Base-by-base conservation (phyloP, 2,797 vertebrate genomes). In the Melanotaenia maccullochi region DNA sequence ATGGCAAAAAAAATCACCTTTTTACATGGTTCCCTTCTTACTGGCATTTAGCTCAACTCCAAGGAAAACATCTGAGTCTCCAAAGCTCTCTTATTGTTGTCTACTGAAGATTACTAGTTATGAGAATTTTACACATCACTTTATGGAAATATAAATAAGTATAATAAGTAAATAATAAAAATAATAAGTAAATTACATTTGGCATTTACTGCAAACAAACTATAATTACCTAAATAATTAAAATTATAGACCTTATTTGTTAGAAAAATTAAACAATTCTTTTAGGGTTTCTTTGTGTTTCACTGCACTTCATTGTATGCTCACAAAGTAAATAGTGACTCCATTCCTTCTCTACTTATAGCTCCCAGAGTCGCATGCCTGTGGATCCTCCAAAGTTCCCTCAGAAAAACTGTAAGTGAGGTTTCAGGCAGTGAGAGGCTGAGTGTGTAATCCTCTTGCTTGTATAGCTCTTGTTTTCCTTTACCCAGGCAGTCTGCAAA, bases 391-490 rank as follows among this genome's bases (percentile, higher is more conserved):
- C 11, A 35, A 49, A 75, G 61, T 52, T 36, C 52, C 40, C 67
- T 71, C 42, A 68, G 38, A 78, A 85, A 83, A 67, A 67, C 32
- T 69, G 22, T 75, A 70, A 70, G 32, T 78, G 73, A 85, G 78
- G 54, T 74, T 83, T 70, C 38, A 75, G 52, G 22, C 61, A 65
- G 59, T 4, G 18, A 73, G 57, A 25, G 64, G 52, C 58, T 80
- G 73, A 73, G 36, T 47, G 16, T 63, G 59, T 75, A 71, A 80
- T 66, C 83, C 81, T 83, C 71, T 75, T 81, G 63, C 75, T 89
- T 65, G 76, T 85, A 78, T 71, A 72, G 78, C 64, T 85, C 82
- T 89, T 91, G 80, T 91, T 91, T 92, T 87, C 60, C 75, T 89
- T 86, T 83, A 85, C 61, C 66, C 78, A 71, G 57, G 83, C 75